Evolutionary conservation across 2,797 vertebrate genomes (phyloP).

Genomic region (Podargus strigoides): DNA sequence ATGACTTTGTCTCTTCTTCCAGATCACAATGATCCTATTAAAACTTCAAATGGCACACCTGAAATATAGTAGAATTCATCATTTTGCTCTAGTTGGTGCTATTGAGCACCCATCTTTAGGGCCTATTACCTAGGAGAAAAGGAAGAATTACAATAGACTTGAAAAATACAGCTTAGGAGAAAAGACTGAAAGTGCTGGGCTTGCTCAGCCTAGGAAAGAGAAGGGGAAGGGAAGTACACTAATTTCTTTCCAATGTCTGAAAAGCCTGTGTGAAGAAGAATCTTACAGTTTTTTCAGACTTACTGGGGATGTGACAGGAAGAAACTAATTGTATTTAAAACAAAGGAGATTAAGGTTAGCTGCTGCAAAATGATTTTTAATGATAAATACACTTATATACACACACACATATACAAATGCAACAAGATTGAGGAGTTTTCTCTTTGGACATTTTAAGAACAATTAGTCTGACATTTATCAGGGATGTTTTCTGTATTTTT

Average conservation of each 20-base stretch:
- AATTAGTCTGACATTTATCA: background rate
- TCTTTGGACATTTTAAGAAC: background rate
- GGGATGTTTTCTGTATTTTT: background rate
- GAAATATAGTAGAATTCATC: background rate
- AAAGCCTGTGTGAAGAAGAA: background rate
- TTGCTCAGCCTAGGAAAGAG: background rate
- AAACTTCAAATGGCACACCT: background rate
- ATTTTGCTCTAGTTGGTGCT: background rate
- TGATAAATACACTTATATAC: background rate
- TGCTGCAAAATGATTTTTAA: background rate
- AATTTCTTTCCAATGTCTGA: background rate
- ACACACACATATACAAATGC: background rate
- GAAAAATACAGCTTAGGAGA: background rate
- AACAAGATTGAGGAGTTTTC: background rate
- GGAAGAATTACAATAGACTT: background rate
- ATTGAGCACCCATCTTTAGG: background rate
- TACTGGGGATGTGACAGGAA: background rate
- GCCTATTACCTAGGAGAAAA: background rate
- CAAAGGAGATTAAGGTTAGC: background rate
- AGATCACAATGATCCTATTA: background rate
- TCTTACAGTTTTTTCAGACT: background rate
- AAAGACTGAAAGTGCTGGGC: background rate
- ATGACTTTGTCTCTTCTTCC: background rate
- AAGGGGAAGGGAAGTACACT: background rate
- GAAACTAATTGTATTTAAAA: background rate